A percentile compares a stretch with the other conserved stretches of the same genome.
phyloP scores from a whole-genome alignment of 2,113 vertebrate species.

The Actinemys pallida region DNA sequence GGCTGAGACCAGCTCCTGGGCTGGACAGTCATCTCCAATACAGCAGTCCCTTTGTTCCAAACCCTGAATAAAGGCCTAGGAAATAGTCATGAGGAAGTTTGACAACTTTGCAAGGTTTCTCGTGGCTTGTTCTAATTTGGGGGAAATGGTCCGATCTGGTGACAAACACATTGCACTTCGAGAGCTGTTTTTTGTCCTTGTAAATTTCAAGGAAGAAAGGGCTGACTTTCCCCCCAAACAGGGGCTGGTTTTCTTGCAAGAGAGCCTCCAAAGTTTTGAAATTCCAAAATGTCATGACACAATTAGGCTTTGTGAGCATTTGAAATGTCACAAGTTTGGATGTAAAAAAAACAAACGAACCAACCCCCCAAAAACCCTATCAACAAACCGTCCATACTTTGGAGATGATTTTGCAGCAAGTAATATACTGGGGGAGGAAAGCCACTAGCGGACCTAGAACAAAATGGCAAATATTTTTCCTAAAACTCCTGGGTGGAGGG shows the following conservation, averaged over 20 bases:
- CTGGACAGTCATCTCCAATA: background rate
- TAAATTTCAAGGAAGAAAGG: background rate
- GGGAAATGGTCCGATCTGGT: background rate
- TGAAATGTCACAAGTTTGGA: background rate
- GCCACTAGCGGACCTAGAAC: accelerated
- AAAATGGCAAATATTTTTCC: accelerated
- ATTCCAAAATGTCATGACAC: accelerated
- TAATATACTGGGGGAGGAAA: background rate
- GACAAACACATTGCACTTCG: background rate
- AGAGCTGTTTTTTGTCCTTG: background rate
- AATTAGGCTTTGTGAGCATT: background rate
- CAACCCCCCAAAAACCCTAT: background rate
- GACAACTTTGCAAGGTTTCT: background rate
- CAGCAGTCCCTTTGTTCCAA: background rate
- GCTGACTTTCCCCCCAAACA: background rate
- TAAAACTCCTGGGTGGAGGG: accelerated
- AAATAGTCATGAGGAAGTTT: background rate
- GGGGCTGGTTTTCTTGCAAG: background rate
- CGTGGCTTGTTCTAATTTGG: background rate
- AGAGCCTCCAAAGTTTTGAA: background rate
- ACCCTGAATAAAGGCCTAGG: background rate
- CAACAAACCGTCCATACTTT: background rate
- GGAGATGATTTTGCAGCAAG: background rate
- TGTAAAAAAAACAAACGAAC: background rate
- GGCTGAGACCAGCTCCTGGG: background rate